Evolutionary conservation across 1,140 invertebrate species (phyloP).

Genomic region (Drosophila asahinai): DNA sequence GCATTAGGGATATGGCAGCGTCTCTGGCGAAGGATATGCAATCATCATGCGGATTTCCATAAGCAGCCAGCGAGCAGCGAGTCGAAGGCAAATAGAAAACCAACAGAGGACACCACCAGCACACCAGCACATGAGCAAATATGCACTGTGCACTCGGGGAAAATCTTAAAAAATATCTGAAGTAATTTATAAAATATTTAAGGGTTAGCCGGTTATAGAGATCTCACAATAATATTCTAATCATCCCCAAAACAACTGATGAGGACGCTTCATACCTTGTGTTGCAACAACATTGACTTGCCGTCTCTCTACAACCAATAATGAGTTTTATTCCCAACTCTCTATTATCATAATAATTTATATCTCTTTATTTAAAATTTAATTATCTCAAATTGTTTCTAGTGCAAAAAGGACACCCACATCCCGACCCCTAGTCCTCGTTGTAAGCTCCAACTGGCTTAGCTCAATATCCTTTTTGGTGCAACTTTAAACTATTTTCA

Average conservation of each 20-base stretch:
- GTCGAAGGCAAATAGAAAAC: constrained; percentile 74
- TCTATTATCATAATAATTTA: not conserved
- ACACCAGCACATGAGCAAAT: constrained; percentile 25
- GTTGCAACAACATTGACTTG: no score
- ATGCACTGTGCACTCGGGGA: constrained; percentile 3
- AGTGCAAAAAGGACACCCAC: constrained; percentile 20
- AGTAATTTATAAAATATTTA: no score
- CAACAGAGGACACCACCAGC: constrained; percentile 45
- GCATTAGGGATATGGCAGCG: constrained; percentile 78
- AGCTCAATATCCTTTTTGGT: constrained; percentile 79
- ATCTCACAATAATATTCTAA: no score
- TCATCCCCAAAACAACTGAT: no score
- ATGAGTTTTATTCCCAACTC: no score
- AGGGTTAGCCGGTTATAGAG: no score
- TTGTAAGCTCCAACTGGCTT: constrained; percentile 76
- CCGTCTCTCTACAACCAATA: no score
- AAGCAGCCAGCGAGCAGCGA: constrained; percentile 66
- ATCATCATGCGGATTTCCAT: constrained; percentile 84
- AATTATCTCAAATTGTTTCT: not conserved
- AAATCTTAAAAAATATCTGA: constrained; percentile 4
- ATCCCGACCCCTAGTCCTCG: constrained; percentile 6
- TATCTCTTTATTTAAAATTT: no score
- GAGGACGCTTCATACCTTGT: no score
- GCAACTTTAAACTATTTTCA: constrained; percentile 82
- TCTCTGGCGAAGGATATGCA: constrained; percentile 80